Conservation (phyloP, 2,113 vertebrate genomes). For the Larimichthys polyactis region DNA sequence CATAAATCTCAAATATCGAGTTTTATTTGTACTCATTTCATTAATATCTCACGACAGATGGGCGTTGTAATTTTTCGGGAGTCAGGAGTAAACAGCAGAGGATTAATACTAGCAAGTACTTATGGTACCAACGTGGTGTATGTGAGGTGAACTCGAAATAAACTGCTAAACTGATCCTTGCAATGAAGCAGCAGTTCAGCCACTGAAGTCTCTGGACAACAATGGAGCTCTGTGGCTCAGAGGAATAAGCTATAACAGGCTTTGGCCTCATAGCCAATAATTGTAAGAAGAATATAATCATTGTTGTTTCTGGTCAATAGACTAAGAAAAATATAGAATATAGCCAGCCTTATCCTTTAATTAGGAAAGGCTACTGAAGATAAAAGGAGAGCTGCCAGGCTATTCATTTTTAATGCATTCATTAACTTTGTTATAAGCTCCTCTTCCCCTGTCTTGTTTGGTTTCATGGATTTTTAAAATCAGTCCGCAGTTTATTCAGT, state of each 20-base stretch:
- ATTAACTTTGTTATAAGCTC: conserved; percentile 6
- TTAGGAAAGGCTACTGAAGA: conserved; percentile 27
- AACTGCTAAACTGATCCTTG: background rate
- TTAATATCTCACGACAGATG: background rate
- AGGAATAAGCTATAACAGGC: background rate
- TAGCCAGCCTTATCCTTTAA: conserved; percentile 10
- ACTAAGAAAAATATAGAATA: conserved; percentile 1
- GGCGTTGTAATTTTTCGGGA: background rate
- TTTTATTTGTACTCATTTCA: background rate
- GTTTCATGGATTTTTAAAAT: conserved; percentile 32
- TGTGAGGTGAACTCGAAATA: background rate
- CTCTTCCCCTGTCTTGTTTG: conserved; percentile 11
- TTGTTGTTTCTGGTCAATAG: conserved; percentile 6
- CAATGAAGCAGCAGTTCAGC: background rate
- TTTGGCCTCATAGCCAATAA: background rate
- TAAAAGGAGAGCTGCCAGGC: conserved; percentile 28
- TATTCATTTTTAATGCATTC: conserved; percentile 13
- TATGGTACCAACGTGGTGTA: background rate
- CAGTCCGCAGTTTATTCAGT: background rate
- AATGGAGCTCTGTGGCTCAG: conserved; percentile 4
- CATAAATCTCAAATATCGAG: background rate
- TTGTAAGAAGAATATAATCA: conserved; percentile 6
- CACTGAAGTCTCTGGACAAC: conserved; percentile 10
- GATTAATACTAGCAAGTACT: background rate
- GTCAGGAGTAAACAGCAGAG: background rate